These are phyloP conservation scores for Eueides isabella DNA, from an alignment of 1,140 invertebrate genomes.

Conservation along the genomic window DNA sequence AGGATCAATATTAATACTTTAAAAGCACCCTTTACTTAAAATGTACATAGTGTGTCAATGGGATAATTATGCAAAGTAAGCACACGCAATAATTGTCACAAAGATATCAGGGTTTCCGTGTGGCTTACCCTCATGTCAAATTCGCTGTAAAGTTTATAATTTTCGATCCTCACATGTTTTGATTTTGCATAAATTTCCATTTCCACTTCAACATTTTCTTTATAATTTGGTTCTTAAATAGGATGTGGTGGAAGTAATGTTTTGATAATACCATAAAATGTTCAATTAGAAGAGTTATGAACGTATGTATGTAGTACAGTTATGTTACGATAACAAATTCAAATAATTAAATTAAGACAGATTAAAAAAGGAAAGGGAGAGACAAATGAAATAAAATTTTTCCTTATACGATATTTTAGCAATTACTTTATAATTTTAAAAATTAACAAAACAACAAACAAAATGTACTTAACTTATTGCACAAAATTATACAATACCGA, in stretches of 20 bases:
- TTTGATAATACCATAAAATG: background rate
- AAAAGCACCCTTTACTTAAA: background rate
- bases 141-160: background rate
- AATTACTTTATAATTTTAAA: too few relatives aligned
- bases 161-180: slow-evolving; percentile 8
- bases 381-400: too few relatives aligned
- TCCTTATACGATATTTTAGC: too few relatives aligned
- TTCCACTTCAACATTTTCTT: slow-evolving; percentile 2
- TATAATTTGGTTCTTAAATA: background rate
- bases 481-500: too few relatives aligned
- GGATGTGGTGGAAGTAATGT: background rate
- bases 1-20: background rate
- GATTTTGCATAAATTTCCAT: slow-evolving; percentile 12
- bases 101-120: background rate
- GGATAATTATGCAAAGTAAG: background rate
- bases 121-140: background rate
- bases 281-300: background rate
- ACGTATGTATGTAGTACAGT: background rate
- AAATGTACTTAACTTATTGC: too few relatives aligned
- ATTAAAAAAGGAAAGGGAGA: too few relatives aligned
- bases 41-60: background rate
- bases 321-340: too few relatives aligned
- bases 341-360: too few relatives aligned
- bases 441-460: too few relatives aligned
- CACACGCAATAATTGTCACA: slow-evolving; percentile 1